phyloP scores from a whole-genome alignment of 2,888 invertebrate genomes.

The Endotricha flammealis region DNA sequence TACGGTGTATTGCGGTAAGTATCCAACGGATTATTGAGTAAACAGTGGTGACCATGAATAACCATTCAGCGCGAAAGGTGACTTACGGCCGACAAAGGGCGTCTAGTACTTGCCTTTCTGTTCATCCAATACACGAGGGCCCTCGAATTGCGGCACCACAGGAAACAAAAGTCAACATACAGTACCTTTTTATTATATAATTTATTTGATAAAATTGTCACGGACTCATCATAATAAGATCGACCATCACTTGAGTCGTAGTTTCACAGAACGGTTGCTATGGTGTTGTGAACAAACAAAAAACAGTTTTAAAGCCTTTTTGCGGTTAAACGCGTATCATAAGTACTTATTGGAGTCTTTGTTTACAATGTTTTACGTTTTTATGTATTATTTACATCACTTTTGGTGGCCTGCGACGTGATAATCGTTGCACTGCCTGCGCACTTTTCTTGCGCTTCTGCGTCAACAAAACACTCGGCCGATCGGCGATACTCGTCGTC shows the following conservation, averaged over 20 bases:
- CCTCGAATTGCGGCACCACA: constrained; percentile 57
- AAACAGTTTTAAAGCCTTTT: constrained; percentile 34
- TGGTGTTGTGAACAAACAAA: constrained; percentile 48
- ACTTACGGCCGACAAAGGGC: constrained; percentile 50
- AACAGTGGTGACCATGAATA: constrained; percentile 51
- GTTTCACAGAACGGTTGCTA: constrained; percentile 62
- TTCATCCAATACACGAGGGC: constrained; percentile 71
- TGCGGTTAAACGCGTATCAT: constrained; percentile 22
- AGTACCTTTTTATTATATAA: constrained; percentile 33
- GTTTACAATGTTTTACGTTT: constrained; percentile 52
- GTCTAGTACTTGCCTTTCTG: constrained; percentile 68
- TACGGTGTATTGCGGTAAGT: too few species aligned
- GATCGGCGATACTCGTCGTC: constrained; percentile 34
- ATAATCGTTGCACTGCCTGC: constrained; percentile 75
- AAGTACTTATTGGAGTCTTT: constrained; percentile 45
- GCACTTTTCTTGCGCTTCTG: constrained; percentile 71
- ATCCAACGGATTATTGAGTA: constrained; percentile 30
- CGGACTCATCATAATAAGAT: constrained; percentile 54
- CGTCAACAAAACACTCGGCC: constrained; percentile 61
- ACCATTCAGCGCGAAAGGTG: constrained; percentile 36
- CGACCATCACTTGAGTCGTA: constrained; percentile 63
- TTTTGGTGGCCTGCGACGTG: constrained; percentile 63
- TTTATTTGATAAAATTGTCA: constrained; percentile 45
- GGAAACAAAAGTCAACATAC: constrained; percentile 45
- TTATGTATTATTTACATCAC: constrained; percentile 69